These are phyloP conservation scores for Panzeria rudis DNA, from an alignment of 2,888 invertebrate species.

Conservation along the genomic window DNA sequence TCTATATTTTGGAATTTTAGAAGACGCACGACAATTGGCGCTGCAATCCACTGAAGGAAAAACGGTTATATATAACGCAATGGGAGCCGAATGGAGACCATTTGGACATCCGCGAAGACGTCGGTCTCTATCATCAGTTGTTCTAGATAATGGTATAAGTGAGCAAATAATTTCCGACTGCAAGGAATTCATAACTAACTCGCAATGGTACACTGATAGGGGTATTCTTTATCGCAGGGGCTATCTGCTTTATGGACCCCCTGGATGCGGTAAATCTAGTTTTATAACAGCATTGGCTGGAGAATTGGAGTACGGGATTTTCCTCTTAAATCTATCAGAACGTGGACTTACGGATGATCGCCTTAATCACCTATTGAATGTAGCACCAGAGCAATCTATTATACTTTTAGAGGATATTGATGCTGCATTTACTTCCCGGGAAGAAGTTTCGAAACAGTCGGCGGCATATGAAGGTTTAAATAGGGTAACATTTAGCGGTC, in stretches of 20 bases:
- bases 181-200: constrained; percentile 93
- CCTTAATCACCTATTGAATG: constrained; percentile 94
- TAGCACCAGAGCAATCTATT: constrained; percentile 96
- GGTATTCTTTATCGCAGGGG: constrained; percentile 87
- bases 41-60: constrained; percentile 82
- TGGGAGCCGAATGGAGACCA: constrained; percentile 98
- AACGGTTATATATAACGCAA: constrained; percentile 86
- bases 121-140: constrained; percentile 93
- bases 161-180: constrained; percentile 93
- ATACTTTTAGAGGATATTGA: constrained; percentile 98
- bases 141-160: constrained; percentile 91
- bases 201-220: constrained; percentile 96
- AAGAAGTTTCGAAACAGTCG: constrained; percentile 89
- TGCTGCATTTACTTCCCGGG: constrained; percentile 94
- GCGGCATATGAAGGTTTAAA: constrained; percentile 96
- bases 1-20: constrained; percentile 94
- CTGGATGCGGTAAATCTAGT: constrained; percentile 99
- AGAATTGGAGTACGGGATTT: constrained; percentile 97
- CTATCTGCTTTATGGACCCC: constrained; percentile 97
- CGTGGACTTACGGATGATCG: constrained; percentile 97
- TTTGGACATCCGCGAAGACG: constrained; percentile 96
- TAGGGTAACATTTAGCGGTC: constrained; percentile 97
- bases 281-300: constrained; percentile 98
- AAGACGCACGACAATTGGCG: constrained; percentile 87
- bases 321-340: constrained; percentile 97